Conservation (phyloP, 2,888 invertebrate genomes). For the Gandaritis pyraliata region DNA sequence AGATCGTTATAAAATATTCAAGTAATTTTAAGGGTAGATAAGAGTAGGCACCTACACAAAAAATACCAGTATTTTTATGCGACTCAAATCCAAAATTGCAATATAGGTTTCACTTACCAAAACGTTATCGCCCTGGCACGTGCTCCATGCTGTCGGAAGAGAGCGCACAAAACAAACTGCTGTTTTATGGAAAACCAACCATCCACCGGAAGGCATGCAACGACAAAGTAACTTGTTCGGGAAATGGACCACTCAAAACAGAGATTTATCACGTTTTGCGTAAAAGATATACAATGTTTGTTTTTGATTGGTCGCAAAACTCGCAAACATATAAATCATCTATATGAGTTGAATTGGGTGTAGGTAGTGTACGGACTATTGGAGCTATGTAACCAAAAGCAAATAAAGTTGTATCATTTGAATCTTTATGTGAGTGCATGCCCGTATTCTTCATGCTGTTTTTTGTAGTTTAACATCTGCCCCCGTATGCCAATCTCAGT, state of each 20-base stretch:
- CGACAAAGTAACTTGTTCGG: constrained; percentile 83
- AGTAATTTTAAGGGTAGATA: no score
- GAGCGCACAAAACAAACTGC: constrained; percentile 72
- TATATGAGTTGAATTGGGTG: neutral
- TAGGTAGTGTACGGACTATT: neutral
- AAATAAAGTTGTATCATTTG: no score
- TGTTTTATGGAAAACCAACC: constrained; percentile 77
- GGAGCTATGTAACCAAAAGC: no score
- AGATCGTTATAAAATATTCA: no score
- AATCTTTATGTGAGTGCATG: no score
- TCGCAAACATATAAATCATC: constrained; percentile 7
- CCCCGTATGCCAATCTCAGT: no score
- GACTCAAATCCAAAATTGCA: constrained; percentile 10
- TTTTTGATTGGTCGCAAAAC: constrained; percentile 30
- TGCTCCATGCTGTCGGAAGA: constrained; percentile 55
- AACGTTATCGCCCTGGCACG: constrained; percentile 58
- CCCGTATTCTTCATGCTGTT: no score
- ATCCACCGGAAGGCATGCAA: constrained; percentile 73
- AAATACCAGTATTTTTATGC: no score
- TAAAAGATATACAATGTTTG: constrained; percentile 35
- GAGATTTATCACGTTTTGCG: constrained; percentile 61
- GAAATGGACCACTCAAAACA: constrained; percentile 70
- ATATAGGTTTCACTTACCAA: constrained; percentile 36
- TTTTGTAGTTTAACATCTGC: no score
- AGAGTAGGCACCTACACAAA: no score